Base-by-base conservation (phyloP, 2,113 vertebrate species). In the Nematolebias whitei region DNA sequence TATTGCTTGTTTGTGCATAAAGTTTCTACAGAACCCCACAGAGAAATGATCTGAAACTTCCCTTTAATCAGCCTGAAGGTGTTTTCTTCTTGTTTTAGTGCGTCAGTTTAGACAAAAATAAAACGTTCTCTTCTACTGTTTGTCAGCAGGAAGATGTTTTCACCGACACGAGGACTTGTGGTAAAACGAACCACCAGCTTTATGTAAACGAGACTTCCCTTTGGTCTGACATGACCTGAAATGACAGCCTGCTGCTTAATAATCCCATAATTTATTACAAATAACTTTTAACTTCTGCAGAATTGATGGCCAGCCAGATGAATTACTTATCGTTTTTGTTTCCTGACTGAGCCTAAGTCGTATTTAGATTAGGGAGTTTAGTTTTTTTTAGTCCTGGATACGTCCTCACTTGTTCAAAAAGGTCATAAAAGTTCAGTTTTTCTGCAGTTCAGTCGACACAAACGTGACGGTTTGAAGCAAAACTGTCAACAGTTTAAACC, bases 31-130 rank as follows among this genome's bases (percentile, higher is more conserved):
- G 26, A 3, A 3, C n/a, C n/a, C n/a, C n/a, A n/a, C n/a, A n/a
- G n/a, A n/a, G n/a, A n/a, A n/a, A n/a, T n/a, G n/a, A n/a, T n/a
- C n/a, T n/a, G n/a, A n/a, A n/a, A n/a, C n/a, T n/a, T n/a, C 49
- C 26, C 26, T 3, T 57, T 4, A 18, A 32, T 60, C 63, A 23
- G 78, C 19, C 55, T 65, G 69, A 45, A 65, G 44, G 23, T 43
- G 64, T 22, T 53, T n/a, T 40, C 29, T 52, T 64, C 3, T 14
- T 57, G 23, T 44, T 32, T 64, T 47, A 20, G 35, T 44, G 53
- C 41, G 12, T 67, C n/a, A n/a, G n/a, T n/a, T 2, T 39, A 4
- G 26, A 29, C 26, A 7, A 5, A 43, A 41, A 41, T 41, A 4
- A 41, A 41, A 41, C 14, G 39, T 44, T n/a, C n/a, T n/a, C n/a